Conservation (phyloP, 92 coral and sea anemone genomes). For the Parazoanthus darwini region DNA sequence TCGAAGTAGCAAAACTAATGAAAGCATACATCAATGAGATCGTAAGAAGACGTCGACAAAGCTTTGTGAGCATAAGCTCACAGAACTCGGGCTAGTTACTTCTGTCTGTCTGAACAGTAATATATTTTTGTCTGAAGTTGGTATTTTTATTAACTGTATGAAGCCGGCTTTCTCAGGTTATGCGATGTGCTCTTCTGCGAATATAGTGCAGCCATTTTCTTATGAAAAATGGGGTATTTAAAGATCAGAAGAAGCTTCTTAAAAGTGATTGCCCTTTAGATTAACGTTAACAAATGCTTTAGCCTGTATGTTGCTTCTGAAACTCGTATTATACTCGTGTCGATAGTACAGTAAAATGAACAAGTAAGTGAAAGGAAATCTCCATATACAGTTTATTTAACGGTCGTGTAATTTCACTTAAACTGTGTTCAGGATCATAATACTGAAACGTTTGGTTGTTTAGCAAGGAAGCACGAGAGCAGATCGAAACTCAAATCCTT, state of each 20-base stretch:
- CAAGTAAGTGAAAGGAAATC: neutral
- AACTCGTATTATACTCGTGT: neutral
- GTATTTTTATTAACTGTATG: neutral
- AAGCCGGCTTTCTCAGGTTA: neutral
- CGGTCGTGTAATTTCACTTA: neutral
- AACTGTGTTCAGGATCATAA: neutral
- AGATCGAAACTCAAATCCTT: neutral
- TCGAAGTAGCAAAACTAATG: conserved; percentile 98
- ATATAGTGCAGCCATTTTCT: too few relatives aligned
- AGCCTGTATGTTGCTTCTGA: neutral
- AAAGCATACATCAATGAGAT: conserved; percentile 99
- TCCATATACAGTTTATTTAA: neutral
- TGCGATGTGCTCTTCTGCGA: neutral
- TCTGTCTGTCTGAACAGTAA: neutral
- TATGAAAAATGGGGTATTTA: neutral
- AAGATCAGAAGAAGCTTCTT: neutral
- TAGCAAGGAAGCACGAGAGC: neutral
- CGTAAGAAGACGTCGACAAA: conserved; percentile 83
- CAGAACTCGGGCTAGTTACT: conserved; percentile 55
- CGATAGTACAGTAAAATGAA: neutral
- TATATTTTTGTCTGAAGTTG: neutral
- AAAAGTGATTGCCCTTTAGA: neutral
- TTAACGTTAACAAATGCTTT: neutral
- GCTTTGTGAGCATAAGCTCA: conserved; percentile 62
- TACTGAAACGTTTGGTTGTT: neutral